Conservation (phyloP, 1,140 invertebrate species). For the Frieseomelitta varia region DNA sequence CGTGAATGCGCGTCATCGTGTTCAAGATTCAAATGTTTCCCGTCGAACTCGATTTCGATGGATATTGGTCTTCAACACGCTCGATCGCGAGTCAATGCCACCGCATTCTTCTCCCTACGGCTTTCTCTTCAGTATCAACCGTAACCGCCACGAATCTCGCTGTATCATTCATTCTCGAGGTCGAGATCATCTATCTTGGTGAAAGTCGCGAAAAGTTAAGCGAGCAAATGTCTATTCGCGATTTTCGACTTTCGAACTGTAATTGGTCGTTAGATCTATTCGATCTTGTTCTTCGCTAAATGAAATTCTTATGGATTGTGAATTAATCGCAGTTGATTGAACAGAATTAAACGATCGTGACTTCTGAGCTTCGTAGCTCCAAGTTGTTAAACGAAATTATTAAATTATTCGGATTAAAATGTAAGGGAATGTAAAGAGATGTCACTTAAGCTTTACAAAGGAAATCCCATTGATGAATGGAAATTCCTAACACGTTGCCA, state of each 20-base stretch:
- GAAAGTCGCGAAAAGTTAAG: not conserved
- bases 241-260: not conserved
- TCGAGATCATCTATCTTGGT: not conserved
- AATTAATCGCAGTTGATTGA: not conserved
- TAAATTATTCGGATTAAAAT: too few species aligned
- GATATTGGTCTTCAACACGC: not conserved
- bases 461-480: not conserved
- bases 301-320: not conserved
- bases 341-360: not conserved
- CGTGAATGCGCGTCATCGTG: constrained; percentile 1
- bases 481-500: not conserved
- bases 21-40: not conserved
- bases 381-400: not conserved
- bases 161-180: not conserved
- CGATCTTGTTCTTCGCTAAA: not conserved
- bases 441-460: too few species aligned
- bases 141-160: not conserved
- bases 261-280: not conserved
- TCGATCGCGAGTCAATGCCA: not conserved
- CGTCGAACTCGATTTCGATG: not conserved
- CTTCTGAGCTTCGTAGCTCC: not conserved
- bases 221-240: not conserved
- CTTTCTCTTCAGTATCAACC: not conserved
- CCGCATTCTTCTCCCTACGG: not conserved
- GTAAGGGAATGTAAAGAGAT: too few species aligned